Conservation (phyloP, 2,797 vertebrate species). For the Arrhamphus sclerolepis region DNA sequence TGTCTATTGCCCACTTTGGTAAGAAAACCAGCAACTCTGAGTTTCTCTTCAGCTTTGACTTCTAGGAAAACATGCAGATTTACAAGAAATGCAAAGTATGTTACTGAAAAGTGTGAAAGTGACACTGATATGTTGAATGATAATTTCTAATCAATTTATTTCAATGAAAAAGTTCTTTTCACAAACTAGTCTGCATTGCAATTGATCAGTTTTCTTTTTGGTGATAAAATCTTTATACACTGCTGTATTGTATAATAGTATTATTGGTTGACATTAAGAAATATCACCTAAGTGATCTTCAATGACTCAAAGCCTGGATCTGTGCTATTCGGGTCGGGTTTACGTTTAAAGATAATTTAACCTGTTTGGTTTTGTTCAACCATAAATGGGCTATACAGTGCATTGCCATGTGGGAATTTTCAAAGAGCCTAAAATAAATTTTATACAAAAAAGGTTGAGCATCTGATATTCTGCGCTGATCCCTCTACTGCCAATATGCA, state of each 20-base stretch:
- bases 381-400: slow-evolving; percentile 36
- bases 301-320: slow-evolving; percentile 18
- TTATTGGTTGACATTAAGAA: too few species aligned
- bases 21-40: neutral
- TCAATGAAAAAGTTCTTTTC: too few species aligned
- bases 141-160: too few species aligned
- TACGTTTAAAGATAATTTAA: slow-evolving; percentile 50
- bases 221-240: too few species aligned
- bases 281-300: neutral
- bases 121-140: too few species aligned
- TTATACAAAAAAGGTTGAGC: slow-evolving; percentile 27
- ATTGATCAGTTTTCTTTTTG: too few species aligned
- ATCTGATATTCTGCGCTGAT: slow-evolving; percentile 16
- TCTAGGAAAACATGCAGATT: too few species aligned
- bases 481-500: slow-evolving; percentile 6
- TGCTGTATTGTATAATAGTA: too few species aligned
- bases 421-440: slow-evolving; percentile 50
- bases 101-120: too few species aligned
- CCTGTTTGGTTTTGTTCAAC: slow-evolving; percentile 40
- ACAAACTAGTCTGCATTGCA: too few species aligned
- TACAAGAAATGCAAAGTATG: too few species aligned
- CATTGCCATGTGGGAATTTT: slow-evolving; percentile 43
- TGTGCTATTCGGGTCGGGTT: slow-evolving; percentile 15
- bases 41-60: neutral
- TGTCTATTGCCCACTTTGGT: neutral